Evolutionary conservation across 2,888 invertebrate species (phyloP).

Genomic region (Nephrotoma flavescens): DNA sequence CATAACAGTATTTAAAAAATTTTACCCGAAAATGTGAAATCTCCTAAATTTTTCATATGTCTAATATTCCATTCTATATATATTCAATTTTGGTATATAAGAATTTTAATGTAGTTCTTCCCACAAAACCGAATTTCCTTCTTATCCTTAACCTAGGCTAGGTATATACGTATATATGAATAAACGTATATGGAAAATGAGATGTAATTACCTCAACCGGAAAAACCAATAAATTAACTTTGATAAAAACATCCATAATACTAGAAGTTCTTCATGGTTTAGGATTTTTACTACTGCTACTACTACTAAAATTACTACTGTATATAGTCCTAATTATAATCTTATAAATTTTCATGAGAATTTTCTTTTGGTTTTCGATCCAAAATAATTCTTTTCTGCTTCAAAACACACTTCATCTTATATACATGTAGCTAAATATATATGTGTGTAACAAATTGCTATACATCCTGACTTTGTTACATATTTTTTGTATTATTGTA

Average conservation of each 20-base stretch:
- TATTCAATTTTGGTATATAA: neutral
- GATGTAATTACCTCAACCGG: neutral
- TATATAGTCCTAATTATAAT: neutral
- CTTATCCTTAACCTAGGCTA: neutral
- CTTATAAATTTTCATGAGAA: neutral
- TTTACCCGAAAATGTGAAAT: no score
- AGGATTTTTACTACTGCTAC: neutral
- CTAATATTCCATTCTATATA: neutral
- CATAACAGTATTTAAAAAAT: no score
- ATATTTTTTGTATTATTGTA: neutral
- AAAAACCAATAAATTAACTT: neutral
- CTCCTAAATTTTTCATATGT: neutral
- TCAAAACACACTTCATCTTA: neutral
- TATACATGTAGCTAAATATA: neutral
- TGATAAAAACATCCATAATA: neutral
- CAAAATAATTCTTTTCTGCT: neutral
- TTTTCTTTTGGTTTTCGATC: neutral
- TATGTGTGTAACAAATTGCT: neutral
- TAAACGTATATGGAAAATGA: neutral
- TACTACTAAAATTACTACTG: neutral
- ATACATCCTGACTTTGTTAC: neutral
- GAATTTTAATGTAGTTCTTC: neutral
- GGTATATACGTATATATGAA: neutral
- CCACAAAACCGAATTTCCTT: neutral
- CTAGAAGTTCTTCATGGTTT: neutral